Conservation (phyloP, 2,888 invertebrate genomes). For the Nomada lathburiana region DNA sequence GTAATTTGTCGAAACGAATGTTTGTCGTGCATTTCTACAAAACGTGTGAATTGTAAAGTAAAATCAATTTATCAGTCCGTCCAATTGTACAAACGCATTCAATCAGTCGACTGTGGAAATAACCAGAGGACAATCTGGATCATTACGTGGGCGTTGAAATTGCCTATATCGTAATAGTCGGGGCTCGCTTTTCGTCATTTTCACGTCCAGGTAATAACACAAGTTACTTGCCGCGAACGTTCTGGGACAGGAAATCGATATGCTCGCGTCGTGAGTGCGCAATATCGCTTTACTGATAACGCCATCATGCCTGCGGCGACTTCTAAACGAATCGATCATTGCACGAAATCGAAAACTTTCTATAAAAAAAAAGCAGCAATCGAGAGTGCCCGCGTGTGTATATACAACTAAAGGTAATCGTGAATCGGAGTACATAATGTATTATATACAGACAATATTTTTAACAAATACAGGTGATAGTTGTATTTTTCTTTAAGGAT, state of each 20-base stretch:
- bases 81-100: background rate
- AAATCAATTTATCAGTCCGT: background rate
- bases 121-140: slow-evolving; percentile 9
- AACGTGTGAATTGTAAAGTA: background rate
- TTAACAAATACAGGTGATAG: no score
- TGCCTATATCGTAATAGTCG: slow-evolving; percentile 31
- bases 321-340: slow-evolving; percentile 13
- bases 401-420: no score
- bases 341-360: slow-evolving; percentile 10
- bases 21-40: no score
- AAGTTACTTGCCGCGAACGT: slow-evolving; percentile 20
- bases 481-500: no score
- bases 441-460: no score
- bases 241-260: slow-evolving; percentile 61
- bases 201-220: slow-evolving; percentile 43
- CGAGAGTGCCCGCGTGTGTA: no score
- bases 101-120: slow-evolving; percentile 3
- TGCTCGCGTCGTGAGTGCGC: slow-evolving; percentile 53
- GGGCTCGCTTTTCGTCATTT: slow-evolving; percentile 38
- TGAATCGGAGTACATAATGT: no score
- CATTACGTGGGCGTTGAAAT: slow-evolving; percentile 31
- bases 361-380: no score
- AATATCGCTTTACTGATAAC: slow-evolving; percentile 59
- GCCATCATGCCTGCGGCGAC: slow-evolving; percentile 9
- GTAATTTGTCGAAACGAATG: no score